phyloP scores from a whole-genome alignment of 2,113 vertebrate species.

The Octodon degus region DNA sequence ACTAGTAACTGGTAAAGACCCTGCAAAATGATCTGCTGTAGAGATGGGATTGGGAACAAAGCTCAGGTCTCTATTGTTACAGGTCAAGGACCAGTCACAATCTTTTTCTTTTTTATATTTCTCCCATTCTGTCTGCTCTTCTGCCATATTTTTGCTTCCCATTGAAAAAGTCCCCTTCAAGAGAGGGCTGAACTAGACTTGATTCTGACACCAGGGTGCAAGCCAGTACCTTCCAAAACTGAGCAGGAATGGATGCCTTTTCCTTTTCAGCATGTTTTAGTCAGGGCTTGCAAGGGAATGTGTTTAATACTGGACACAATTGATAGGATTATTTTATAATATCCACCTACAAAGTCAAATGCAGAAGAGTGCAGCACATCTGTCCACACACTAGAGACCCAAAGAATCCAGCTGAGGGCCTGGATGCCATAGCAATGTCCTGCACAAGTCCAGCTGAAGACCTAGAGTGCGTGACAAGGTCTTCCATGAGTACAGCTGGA shows the following conservation, averaged over 20 bases:
- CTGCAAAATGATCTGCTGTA: neutral
- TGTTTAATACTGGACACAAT: neutral
- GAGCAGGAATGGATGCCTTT: neutral
- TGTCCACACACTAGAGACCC: neutral
- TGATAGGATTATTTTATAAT: neutral
- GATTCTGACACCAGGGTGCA: neutral
- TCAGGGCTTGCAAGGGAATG: neutral
- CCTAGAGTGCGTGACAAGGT: neutral
- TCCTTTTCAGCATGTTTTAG: neutral
- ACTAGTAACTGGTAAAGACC: neutral
- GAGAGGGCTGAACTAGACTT: neutral
- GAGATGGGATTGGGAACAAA: neutral
- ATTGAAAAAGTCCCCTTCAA: neutral
- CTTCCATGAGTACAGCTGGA: neutral
- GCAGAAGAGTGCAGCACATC: neutral
- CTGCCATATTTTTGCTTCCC: neutral
- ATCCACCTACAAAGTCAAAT: neutral
- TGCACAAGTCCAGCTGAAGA: neutral
- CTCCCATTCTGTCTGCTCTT: neutral
- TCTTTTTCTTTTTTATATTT: neutral
- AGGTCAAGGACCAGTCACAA: neutral
- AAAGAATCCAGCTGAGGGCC: neutral
- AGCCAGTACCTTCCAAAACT: neutral
- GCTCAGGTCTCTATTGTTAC: constrained; percentile 37
- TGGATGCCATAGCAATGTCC: neutral